phyloP scores from a whole-genome alignment of 2,888 invertebrate species.

The Stegophylla sp. region DNA sequence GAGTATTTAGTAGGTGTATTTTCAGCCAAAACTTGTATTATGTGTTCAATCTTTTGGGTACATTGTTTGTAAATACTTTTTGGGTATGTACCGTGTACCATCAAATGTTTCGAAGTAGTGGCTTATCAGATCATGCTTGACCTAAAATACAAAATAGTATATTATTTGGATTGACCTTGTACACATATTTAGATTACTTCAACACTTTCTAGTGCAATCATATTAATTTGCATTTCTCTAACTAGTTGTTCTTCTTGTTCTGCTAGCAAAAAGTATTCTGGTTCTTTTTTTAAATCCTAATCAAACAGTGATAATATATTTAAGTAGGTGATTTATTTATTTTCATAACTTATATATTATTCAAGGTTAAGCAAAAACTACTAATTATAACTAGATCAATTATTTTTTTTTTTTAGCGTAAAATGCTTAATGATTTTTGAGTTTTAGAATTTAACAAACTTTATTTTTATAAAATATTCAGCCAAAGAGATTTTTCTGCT shows the following conservation, averaged over 20 bases:
- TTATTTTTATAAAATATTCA: no score
- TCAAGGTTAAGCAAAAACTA: no score
- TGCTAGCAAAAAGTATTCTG: neutral
- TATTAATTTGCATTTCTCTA: neutral
- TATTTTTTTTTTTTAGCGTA: no score
- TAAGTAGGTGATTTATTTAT: no score
- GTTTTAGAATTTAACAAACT: no score
- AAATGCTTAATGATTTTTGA: no score
- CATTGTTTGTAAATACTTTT: constrained; percentile 1
- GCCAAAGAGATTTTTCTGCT: no score
- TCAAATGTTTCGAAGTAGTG: constrained; percentile 32
- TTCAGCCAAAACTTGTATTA: no score
- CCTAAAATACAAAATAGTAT: constrained; percentile 10
- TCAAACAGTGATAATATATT: neutral
- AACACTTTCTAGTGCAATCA: neutral
- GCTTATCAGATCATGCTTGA: neutral
- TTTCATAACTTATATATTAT: no score
- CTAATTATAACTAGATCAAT: no score
- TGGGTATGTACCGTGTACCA: constrained; percentile 18
- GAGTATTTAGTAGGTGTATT: neutral
- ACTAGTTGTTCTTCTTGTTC: neutral
- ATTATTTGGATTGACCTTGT: neutral
- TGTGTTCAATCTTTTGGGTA: constrained; percentile 37
- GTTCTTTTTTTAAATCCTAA: constrained; percentile 43
- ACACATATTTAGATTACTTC: neutral